Evolutionary conservation across 2,113 vertebrate species (phyloP).

Genomic region (Lophotis ruficrista): DNA sequence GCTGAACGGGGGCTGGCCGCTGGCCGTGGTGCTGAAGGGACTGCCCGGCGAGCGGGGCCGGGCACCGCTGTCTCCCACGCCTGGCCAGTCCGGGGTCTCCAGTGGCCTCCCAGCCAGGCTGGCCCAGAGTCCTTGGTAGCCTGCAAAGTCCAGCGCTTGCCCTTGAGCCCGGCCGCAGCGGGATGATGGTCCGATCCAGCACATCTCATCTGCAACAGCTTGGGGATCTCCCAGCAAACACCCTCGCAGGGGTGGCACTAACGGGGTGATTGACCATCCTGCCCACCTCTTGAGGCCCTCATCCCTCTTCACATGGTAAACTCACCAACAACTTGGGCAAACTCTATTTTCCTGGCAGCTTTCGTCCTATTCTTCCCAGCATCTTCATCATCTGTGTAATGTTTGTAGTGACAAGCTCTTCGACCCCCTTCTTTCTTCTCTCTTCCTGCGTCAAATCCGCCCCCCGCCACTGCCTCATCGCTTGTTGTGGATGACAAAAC

Average conservation of each 20-base stretch:
- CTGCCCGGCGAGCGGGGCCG: rapidly evolving
- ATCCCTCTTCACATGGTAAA: neutral
- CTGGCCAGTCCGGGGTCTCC: neutral
- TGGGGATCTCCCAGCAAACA: neutral
- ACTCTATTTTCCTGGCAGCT: neutral
- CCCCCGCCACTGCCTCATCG: constrained; percentile 23
- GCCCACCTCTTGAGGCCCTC: neutral
- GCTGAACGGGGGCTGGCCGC: neutral
- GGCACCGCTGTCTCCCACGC: neutral
- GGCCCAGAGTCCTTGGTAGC: no score
- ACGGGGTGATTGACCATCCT: neutral
- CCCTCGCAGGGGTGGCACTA: rapidly evolving
- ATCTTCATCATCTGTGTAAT: neutral
- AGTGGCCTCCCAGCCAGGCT: rapidly evolving
- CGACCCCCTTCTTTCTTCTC: neutral
- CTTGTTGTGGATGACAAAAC: constrained; percentile 30
- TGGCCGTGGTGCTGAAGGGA: neutral
- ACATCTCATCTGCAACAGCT: neutral
- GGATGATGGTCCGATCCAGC: neutral
- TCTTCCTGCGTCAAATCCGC: constrained; percentile 30
- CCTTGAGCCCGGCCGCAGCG: rapidly evolving
- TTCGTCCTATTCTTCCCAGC: neutral
- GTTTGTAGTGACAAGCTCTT: neutral
- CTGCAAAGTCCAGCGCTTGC: neutral
- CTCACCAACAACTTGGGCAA: neutral